Conservation (phyloP, 2,113 vertebrate species). For the Pithys albifrons region DNA sequence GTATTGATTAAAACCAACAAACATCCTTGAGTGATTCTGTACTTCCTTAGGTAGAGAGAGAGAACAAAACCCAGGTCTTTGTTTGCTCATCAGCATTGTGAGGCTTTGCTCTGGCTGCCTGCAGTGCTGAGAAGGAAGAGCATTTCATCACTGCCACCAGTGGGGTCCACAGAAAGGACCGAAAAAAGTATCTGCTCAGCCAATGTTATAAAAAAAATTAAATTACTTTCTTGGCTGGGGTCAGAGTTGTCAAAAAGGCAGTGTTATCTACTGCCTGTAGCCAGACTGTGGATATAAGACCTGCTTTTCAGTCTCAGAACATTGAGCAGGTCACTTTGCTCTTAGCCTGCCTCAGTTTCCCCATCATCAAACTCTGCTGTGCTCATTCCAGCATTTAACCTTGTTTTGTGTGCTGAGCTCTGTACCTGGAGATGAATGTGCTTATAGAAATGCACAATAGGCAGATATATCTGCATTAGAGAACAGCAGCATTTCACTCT, state of each 20-base stretch:
- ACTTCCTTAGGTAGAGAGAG: not conserved
- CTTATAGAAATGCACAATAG: fast-evolving
- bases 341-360: slow-evolving; percentile 8
- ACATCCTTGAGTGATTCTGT: not conserved
- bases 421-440: not conserved
- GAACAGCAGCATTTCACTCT: not conserved
- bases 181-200: not conserved
- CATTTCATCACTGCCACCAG: not conserved
- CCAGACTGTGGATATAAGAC: not conserved
- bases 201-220: not conserved
- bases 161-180: not conserved
- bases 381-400: not conserved
- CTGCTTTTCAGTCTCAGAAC: not conserved
- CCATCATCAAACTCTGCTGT: not conserved
- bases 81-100: not conserved
- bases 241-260: not conserved
- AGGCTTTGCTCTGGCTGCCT: not conserved
- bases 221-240: not conserved
- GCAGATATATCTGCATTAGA: not conserved
- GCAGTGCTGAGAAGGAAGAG: not conserved
- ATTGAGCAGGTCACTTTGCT: not conserved
- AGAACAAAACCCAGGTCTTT: not conserved
- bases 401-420: not conserved
- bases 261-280: not conserved
- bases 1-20: slow-evolving; percentile 17